Base-by-base conservation (phyloP, 2,888 invertebrate species). In the Aleiodes alternator region DNA sequence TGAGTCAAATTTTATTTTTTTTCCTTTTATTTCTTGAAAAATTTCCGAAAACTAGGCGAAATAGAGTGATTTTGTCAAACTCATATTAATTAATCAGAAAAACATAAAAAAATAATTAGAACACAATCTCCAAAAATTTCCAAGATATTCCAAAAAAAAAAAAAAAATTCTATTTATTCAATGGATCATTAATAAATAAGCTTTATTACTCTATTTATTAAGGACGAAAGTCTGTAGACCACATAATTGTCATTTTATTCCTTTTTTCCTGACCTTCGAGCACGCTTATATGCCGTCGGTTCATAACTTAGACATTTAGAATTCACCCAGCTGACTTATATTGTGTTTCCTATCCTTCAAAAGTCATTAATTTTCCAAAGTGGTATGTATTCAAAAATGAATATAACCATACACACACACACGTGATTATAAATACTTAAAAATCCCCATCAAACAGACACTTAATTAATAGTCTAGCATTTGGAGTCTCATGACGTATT, bases 351-450 rank as follows among this genome's bases (percentile, higher is more conserved):
- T 82, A 82, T 85, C 23, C 84, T 82, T 85, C 84, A 23, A 83
- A 84, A 84, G 86, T 88, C 88, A 88, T 88, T 89, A 88, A 89
- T 88, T 88, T 86, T 83, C 84, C 85, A 8, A 38, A 53, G 51
- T 48, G 56, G 23, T 48, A 53, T 29, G 68, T 34, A 7, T n/a
- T n/a, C n/a, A n/a, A n/a, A n/a, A n/a, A n/a, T 38, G 38, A 38
- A 38, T 38, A 59, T 34, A 59, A 12, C 34, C 31, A n/a, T n/a
- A n/a, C n/a, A n/a, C n/a, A n/a, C n/a, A n/a, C n/a, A 31, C 59
- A 59, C 38, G 34, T 38, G 38, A 14, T 59, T 38, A 59, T 38
- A 34, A 61, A 61, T 43, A 61, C 61, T 59, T 59, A 38, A 38
- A 34, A 31, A 38, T 59, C 4, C 31, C 34, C 59, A 9, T n/a